Conservation (phyloP, 2,797 vertebrate species). For the Synaphobranchus kaupii region DNA sequence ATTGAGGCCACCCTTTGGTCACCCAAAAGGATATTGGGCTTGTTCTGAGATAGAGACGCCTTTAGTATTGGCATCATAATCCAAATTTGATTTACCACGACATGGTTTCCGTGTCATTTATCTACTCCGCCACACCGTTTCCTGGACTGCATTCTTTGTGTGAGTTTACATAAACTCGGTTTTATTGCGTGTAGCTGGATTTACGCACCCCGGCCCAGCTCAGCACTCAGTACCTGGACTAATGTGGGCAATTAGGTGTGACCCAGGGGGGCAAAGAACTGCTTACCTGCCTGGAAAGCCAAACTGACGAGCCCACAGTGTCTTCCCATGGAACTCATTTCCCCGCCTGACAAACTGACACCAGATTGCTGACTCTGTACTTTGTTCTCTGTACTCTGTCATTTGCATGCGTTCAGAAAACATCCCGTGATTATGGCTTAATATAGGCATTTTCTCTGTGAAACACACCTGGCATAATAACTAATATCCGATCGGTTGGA, state of each 20-base stretch:
- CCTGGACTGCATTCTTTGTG: background rate
- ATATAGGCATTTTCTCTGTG: background rate
- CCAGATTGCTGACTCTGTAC: constrained; percentile 24
- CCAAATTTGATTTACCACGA: constrained; percentile 3
- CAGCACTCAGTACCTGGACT: background rate
- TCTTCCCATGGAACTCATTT: background rate
- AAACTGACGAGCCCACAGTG: constrained; percentile 5
- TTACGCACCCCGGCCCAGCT: background rate
- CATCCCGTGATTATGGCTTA: background rate
- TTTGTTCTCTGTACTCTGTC: background rate
- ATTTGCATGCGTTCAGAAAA: constrained; percentile 7
- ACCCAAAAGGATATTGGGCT: background rate
- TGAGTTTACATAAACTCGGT: background rate
- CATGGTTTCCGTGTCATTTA: background rate
- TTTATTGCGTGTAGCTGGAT: background rate
- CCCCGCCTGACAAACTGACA: constrained; percentile 19
- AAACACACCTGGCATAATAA: background rate
- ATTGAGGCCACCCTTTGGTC: background rate
- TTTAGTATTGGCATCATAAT: background rate
- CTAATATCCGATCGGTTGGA: background rate
- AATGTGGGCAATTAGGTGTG: constrained; percentile 19
- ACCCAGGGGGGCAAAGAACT: constrained; percentile 14
- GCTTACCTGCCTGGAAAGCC: constrained; percentile 13
- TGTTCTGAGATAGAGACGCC: background rate
- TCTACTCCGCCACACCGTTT: background rate